These are phyloP conservation scores for Ivindomyrus marchei DNA, from an alignment of 2,113 vertebrate genomes.

Conservation along the genomic window DNA sequence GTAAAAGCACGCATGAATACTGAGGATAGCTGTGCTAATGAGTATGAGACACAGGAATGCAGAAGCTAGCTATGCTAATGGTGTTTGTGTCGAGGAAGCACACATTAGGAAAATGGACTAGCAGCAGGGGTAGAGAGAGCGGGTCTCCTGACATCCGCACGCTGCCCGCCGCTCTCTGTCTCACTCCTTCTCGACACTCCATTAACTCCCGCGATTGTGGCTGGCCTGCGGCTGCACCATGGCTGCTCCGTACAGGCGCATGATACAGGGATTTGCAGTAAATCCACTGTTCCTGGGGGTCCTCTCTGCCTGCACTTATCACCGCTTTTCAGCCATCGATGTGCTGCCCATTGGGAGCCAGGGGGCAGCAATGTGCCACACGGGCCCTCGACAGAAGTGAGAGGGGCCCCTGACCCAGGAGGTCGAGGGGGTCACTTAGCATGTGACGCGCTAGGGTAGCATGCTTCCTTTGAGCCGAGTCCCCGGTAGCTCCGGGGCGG, in stretches of 20 bases:
- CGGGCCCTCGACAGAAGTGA: conserved; percentile 7
- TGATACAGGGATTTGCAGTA: conserved; percentile 35
- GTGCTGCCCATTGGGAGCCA: conserved; percentile 22
- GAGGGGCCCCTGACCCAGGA: neutral
- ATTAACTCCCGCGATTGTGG: conserved; percentile 34
- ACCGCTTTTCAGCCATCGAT: neutral
- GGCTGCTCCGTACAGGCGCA: conserved; percentile 9
- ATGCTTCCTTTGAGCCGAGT: neutral
- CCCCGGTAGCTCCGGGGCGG: neutral
- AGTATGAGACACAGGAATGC: neutral
- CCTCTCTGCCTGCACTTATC: conserved; percentile 21
- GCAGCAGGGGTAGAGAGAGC: neutral
- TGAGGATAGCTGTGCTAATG: conserved; percentile 1
- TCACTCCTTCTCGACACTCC: conserved; percentile 24
- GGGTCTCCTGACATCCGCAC: neutral
- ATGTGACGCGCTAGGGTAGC: neutral
- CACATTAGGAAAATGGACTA: conserved; percentile 4
- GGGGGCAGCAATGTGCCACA: conserved; percentile 18
- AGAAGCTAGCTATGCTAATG: neutral
- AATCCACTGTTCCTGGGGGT: conserved; percentile 23
- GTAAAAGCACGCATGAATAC: neutral
- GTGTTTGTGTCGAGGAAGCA: neutral
- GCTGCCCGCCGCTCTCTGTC: neutral
- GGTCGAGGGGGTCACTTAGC: neutral
- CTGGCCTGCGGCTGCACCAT: conserved; percentile 13